Evolutionary conservation across 1,140 invertebrate species (phyloP).

Genomic region (Drosophila gunungcola): DNA sequence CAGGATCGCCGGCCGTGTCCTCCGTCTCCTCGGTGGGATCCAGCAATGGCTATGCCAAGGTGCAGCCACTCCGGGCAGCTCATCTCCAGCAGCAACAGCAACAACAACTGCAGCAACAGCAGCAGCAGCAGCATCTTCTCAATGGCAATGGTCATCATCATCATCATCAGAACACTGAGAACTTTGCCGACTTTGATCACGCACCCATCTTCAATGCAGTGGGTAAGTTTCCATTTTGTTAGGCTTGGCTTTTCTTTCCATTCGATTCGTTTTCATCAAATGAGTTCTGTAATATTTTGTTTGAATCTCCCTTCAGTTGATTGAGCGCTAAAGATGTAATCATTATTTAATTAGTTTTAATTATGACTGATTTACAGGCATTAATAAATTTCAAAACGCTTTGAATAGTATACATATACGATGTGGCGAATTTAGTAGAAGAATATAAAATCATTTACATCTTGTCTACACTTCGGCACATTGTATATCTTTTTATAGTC

Average conservation of each 20-base stretch:
- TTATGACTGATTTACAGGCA: too few relatives aligned
- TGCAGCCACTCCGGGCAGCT: slow-evolving; percentile 74
- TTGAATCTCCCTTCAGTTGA: background rate
- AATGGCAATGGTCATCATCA: slow-evolving; percentile 53
- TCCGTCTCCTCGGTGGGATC: slow-evolving; percentile 68
- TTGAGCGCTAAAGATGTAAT: background rate
- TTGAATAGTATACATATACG: too few relatives aligned
- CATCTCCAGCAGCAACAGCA: slow-evolving; percentile 64
- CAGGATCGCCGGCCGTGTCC: slow-evolving; percentile 72
- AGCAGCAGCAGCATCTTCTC: slow-evolving; percentile 44
- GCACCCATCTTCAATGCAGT: slow-evolving; percentile 88
- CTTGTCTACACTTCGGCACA: too few relatives aligned
- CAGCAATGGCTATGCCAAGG: slow-evolving; percentile 81
- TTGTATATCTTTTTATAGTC: too few relatives aligned
- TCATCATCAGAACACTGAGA: slow-evolving; percentile 52
- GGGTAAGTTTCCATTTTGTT: slow-evolving; percentile 80
- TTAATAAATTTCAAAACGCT: too few relatives aligned
- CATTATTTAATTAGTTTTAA: too few relatives aligned
- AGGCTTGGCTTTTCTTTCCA: background rate
- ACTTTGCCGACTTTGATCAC: slow-evolving; percentile 91
- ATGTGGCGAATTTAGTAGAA: too few relatives aligned
- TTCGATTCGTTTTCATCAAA: background rate
- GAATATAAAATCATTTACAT: too few relatives aligned
- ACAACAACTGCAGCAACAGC: slow-evolving; percentile 41
- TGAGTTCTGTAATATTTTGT: background rate